Conservation (phyloP, 2,888 invertebrate species). For the Cybosia mesomella region DNA sequence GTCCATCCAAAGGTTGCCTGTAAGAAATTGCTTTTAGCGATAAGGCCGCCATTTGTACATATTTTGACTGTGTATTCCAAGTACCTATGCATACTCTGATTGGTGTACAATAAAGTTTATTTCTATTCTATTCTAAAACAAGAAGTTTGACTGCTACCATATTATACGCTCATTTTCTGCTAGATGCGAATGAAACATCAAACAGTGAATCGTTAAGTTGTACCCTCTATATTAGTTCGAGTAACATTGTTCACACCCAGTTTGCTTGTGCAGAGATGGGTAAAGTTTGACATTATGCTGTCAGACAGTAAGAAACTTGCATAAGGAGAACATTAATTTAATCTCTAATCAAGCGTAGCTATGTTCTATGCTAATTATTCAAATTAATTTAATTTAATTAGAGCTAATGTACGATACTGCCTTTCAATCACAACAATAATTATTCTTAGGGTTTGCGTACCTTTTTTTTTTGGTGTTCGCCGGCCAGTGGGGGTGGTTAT, state of each 20-base stretch:
- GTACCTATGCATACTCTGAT: no score
- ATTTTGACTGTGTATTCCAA: no score
- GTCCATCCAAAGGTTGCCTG: no score
- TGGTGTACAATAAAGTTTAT: no score
- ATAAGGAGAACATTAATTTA: slow-evolving; percentile 8
- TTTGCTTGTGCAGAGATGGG: neutral
- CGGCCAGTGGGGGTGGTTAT: no score
- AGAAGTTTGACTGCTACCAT: neutral
- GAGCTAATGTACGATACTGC: neutral
- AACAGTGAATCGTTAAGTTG: neutral
- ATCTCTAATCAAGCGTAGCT: neutral
- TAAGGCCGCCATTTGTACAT: no score
- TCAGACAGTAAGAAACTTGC: neutral
- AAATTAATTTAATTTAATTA: no score
- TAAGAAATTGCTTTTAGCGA: no score
- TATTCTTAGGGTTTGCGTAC: no score
- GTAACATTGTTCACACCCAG: slow-evolving; percentile 11
- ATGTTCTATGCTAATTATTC: neutral
- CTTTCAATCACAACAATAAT: neutral
- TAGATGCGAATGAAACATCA: neutral
- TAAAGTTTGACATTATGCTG: slow-evolving; percentile 7
- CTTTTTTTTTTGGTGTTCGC: no score
- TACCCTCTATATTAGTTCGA: neutral
- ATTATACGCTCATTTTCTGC: neutral
- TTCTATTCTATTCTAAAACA: neutral